These are phyloP conservation scores for Harlomillsia oculata DNA, from an alignment of 1,140 invertebrate species.

Conservation along the genomic window DNA sequence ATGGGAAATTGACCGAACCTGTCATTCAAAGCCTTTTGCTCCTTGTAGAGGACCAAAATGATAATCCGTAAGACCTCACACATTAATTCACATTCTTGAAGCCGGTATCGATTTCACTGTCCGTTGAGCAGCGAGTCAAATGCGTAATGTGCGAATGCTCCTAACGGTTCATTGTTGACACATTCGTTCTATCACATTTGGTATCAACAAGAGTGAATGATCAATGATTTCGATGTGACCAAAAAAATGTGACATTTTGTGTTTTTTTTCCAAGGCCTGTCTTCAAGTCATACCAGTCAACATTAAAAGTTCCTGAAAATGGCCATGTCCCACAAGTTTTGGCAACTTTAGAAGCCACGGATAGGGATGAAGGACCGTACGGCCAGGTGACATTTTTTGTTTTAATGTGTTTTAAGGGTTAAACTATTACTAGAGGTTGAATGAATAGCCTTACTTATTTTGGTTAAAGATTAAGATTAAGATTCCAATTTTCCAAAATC, in stretches of 20 bases:
- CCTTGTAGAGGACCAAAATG: constrained; percentile 83
- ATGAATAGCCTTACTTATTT: too few relatives aligned
- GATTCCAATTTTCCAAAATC: background rate
- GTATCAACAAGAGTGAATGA: background rate
- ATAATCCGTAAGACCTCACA: constrained; percentile 48
- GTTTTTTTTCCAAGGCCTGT: constrained; percentile 52
- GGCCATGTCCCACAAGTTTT: constrained; percentile 57
- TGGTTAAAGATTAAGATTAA: too few relatives aligned
- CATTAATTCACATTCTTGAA: constrained; percentile 15
- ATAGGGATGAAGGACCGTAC: constrained; percentile 80
- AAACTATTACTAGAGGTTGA: background rate
- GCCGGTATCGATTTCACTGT: too few relatives aligned
- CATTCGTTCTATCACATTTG: too few relatives aligned
- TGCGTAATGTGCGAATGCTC: too few relatives aligned
- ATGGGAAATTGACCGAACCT: constrained; percentile 75
- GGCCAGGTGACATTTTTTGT: constrained; percentile 59
- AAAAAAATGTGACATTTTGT: background rate
- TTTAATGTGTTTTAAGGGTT: background rate
- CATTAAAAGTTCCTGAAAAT: constrained; percentile 68
- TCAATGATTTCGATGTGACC: background rate
- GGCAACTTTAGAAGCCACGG: constrained; percentile 72
- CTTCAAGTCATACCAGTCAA: constrained; percentile 73
- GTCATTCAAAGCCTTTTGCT: constrained; percentile 80
- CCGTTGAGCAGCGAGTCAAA: too few relatives aligned
- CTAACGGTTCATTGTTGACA: too few relatives aligned